phyloP scores from a whole-genome alignment of 2,888 invertebrate genomes.

The Aporophyla lueneburgensis region DNA sequence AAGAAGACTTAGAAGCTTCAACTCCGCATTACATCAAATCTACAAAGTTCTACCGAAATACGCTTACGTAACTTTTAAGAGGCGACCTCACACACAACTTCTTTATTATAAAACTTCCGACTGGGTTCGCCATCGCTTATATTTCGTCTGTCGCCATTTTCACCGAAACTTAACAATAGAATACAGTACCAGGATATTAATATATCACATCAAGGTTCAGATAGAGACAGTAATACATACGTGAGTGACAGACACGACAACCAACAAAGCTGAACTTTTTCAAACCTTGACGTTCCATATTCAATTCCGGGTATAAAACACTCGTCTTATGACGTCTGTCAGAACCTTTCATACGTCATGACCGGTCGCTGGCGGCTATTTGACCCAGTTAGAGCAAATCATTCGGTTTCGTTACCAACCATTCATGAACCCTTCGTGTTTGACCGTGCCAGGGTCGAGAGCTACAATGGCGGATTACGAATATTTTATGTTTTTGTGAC shows the following conservation, averaged over 20 bases:
- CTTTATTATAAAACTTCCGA: slow-evolving; percentile 34
- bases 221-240: not conserved
- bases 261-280: not conserved
- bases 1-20: not conserved
- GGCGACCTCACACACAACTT: slow-evolving; percentile 8
- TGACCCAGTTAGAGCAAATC: slow-evolving; percentile 53
- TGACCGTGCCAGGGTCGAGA: slow-evolving; percentile 22
- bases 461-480: slow-evolving; percentile 48
- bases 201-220: not conserved
- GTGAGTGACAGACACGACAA: not conserved
- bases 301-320: not conserved
- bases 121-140: not conserved
- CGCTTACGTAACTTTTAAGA: slow-evolving; percentile 10
- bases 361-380: slow-evolving; percentile 13
- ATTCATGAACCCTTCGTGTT: slow-evolving; percentile 47
- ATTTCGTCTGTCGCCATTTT: slow-evolving; percentile 15
- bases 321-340: slow-evolving; percentile 17
- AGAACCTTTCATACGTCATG: slow-evolving; percentile 12
- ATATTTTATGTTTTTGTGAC: slow-evolving; percentile 38
- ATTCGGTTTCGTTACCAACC: slow-evolving; percentile 47
- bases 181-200: not conserved
- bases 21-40: slow-evolving; percentile 26
- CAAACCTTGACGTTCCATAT: not conserved
- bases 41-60: slow-evolving; percentile 32
- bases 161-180: slow-evolving; percentile 17